These are phyloP conservation scores for Sepioteuthis lessoniana DNA, from an alignment of 2,888 invertebrate genomes.

Conservation along the genomic window DNA sequence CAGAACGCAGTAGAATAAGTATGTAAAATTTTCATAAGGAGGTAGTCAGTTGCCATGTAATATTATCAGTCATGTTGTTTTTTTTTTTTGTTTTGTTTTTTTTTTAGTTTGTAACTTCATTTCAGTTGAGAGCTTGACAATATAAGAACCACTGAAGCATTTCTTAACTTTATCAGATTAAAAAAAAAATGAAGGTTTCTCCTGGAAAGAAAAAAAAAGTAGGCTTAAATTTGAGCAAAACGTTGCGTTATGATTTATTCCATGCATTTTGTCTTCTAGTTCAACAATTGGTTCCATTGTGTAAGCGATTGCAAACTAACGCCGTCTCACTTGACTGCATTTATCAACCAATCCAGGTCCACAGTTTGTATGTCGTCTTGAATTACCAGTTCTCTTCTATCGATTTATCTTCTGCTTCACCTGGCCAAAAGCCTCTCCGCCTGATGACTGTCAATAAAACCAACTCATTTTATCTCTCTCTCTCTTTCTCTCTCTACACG, in stretches of 20 bases:
- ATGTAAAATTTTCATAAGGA: too few species aligned
- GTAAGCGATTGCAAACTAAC: background rate
- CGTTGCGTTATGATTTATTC: background rate
- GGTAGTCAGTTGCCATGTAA: too few species aligned
- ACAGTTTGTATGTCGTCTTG: background rate
- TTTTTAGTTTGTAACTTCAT: too few species aligned
- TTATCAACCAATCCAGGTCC: background rate
- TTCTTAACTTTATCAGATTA: too few species aligned
- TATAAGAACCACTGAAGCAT: too few species aligned
- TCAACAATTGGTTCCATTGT: background rate
- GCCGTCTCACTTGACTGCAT: background rate
- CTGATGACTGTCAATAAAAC: background rate
- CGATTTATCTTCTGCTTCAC: background rate
- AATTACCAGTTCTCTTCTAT: background rate
- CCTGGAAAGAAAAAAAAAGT: background rate
- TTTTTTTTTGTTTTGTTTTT: too few species aligned
- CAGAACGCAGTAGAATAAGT: too few species aligned
- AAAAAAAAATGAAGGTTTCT: too few species aligned
- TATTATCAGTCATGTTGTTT: too few species aligned
- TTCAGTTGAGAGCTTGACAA: too few species aligned
- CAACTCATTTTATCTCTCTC: background rate
- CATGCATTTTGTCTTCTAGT: background rate
- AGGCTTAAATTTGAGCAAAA: background rate
- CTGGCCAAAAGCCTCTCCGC: background rate
- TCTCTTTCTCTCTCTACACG: background rate